Evolutionary conservation across 2,113 vertebrate genomes (phyloP).

Genomic region (Ptilonorhynchus violaceus): DNA sequence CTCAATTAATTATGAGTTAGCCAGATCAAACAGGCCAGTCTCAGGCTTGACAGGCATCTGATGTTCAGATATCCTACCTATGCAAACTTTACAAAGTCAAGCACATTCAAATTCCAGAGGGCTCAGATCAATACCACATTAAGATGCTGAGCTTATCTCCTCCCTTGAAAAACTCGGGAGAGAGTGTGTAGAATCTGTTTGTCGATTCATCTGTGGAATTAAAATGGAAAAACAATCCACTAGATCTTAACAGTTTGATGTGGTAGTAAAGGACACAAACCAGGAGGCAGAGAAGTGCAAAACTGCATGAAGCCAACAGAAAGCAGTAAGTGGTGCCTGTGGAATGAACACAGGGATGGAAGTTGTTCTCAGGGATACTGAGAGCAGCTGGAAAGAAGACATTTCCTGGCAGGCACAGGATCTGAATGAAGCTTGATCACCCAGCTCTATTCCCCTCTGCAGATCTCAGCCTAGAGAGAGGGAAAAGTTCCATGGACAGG

Average conservation of each 20-base stretch:
- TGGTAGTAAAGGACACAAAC: neutral
- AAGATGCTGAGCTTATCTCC: constrained; percentile 28
- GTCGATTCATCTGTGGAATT: neutral
- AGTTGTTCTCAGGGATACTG: neutral
- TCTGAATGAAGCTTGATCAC: neutral
- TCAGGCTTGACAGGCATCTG: constrained; percentile 38
- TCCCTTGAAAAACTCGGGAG: neutral
- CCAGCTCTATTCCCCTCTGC: neutral
- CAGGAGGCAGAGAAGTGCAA: neutral
- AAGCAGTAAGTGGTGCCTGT: neutral
- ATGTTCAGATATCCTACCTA: constrained; percentile 61
- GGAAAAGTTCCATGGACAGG: neutral
- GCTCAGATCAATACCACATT: constrained; percentile 63
- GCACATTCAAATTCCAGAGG: constrained; percentile 49
- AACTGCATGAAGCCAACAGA: neutral
- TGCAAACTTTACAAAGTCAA: constrained; percentile 63
- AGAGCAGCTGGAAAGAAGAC: neutral
- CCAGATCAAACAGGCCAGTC: constrained; percentile 63
- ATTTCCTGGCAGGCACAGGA: neutral
- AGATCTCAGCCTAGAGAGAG: neutral
- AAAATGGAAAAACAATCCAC: constrained; percentile 17
- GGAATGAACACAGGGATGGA: neutral
- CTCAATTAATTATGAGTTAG: constrained; percentile 68
- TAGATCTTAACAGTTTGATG: neutral
- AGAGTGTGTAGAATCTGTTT: neutral